phyloP scores from a whole-genome alignment of 2,797 vertebrate genomes.

The Gadopsis bispinosus region DNA sequence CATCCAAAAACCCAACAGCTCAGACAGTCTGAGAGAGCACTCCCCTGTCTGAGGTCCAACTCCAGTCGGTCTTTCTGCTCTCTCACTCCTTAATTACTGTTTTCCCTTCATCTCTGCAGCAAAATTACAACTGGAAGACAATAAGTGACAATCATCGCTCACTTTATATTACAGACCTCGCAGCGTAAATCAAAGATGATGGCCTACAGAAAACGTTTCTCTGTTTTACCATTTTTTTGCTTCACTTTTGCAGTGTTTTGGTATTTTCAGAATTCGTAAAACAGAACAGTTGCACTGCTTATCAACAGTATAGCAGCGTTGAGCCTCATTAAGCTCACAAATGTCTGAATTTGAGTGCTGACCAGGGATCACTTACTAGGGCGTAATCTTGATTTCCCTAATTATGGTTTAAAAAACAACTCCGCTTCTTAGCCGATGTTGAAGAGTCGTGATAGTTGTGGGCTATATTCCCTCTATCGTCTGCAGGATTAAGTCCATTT shows the following conservation, averaged over 20 bases:
- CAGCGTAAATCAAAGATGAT: slow-evolving; percentile 47
- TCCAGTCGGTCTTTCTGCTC: slow-evolving; percentile 34
- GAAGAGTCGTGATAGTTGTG: slow-evolving; percentile 6
- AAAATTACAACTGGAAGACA: slow-evolving; percentile 62
- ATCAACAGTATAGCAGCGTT: slow-evolving; percentile 20
- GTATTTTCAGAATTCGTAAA: slow-evolving; percentile 33
- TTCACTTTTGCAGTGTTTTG: neutral
- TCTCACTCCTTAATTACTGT: slow-evolving; percentile 70
- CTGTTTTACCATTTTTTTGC: slow-evolving; percentile 3
- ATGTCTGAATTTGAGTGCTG: slow-evolving; percentile 50
- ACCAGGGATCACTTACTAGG: slow-evolving; percentile 53
- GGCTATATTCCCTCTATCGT: neutral
- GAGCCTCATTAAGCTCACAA: slow-evolving; percentile 57
- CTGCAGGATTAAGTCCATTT: slow-evolving; percentile 1
- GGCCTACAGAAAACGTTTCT: neutral
- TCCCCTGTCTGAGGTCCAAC: slow-evolving; percentile 52
- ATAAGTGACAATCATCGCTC: slow-evolving; percentile 51
- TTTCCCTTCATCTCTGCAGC: slow-evolving; percentile 66
- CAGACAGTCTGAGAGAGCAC: slow-evolving; percentile 53
- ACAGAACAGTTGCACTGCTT: slow-evolving; percentile 29
- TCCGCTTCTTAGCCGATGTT: neutral
- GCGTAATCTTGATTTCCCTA: slow-evolving; percentile 33
- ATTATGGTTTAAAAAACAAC: slow-evolving; percentile 42
- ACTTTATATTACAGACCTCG: slow-evolving; percentile 44
- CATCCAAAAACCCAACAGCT: slow-evolving; percentile 44